phyloP scores from a whole-genome alignment of 2,888 invertebrate genomes.

The Microplitis deprimator region DNA sequence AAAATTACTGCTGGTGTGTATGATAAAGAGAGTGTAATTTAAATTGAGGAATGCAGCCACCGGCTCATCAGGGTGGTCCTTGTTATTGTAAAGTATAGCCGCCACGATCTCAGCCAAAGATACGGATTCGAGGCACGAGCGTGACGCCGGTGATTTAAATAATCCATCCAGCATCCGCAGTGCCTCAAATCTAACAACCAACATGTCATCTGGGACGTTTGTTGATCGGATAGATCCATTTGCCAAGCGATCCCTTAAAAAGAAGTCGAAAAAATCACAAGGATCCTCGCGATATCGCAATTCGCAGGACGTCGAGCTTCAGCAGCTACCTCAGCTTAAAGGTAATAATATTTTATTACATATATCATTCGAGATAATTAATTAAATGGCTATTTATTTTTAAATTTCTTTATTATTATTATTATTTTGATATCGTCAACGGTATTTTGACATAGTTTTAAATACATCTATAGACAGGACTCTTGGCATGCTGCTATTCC shows the following conservation, averaged over 20 bases:
- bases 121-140: slow-evolving; percentile 44
- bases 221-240: slow-evolving; percentile 99
- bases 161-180: slow-evolving; percentile 47
- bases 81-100: slow-evolving; percentile 37
- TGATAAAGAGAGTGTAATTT: not conserved
- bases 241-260: slow-evolving; percentile 96
- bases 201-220: slow-evolving; percentile 84
- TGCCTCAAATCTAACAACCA: slow-evolving; percentile 53
- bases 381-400: not conserved
- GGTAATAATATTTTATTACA: slow-evolving; percentile 74
- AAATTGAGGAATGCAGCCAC: slow-evolving; percentile 47
- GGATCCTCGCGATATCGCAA: slow-evolving; percentile 99
- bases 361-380: not conserved
- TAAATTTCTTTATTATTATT: not conserved
- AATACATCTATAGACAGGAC: slow-evolving; percentile 25
- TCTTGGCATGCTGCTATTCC: slow-evolving; percentile 31
- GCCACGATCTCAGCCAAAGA: slow-evolving; percentile 42
- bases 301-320: slow-evolving; percentile 97
- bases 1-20: not conserved
- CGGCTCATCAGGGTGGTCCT: slow-evolving; percentile 32
- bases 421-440: slow-evolving; percentile 21
- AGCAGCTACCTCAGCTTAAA: slow-evolving; percentile 96
- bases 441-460: slow-evolving; percentile 25
- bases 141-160: slow-evolving; percentile 48
- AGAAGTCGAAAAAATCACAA: slow-evolving; percentile 98